Conservation (phyloP, 2,113 vertebrate genomes). For the Acanthochromis polyacanthus region DNA sequence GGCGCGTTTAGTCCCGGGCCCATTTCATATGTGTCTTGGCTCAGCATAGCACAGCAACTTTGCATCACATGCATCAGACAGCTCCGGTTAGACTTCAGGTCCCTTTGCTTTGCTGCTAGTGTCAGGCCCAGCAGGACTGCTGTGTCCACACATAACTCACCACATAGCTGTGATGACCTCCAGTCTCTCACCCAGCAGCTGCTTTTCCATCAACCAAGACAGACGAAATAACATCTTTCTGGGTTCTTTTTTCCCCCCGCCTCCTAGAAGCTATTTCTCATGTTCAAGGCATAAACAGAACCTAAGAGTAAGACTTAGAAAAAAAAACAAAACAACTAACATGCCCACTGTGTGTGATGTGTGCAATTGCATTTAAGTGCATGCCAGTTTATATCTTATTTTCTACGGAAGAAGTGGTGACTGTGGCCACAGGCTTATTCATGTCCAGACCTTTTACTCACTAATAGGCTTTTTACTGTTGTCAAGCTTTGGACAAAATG, state of each 20-base stretch:
- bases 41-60: neutral
- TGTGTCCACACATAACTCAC: constrained; percentile 15
- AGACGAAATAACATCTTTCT: constrained; percentile 34
- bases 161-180: constrained; percentile 50
- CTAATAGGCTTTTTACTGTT: constrained; percentile 48
- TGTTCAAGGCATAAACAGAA: constrained; percentile 19
- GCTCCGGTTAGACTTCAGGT: constrained; percentile 2
- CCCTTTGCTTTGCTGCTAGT: constrained; percentile 9
- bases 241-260: neutral
- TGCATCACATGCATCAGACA: constrained; percentile 14
- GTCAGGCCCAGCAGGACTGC: constrained; percentile 25
- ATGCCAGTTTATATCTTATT: constrained; percentile 72
- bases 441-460: constrained; percentile 50
- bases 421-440: constrained; percentile 66
- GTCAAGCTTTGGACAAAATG: constrained; percentile 42
- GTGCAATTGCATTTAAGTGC: constrained; percentile 78
- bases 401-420: constrained; percentile 62
- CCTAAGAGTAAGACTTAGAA: constrained; percentile 25
- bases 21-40: neutral
- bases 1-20: no score
- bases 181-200: constrained; percentile 51
- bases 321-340: constrained; percentile 40
- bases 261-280: constrained; percentile 9
- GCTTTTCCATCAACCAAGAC: constrained; percentile 44
- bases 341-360: constrained; percentile 59